These are phyloP conservation scores for Syrista parreyssii DNA, from an alignment of 2,888 invertebrate species.

Conservation along the genomic window DNA sequence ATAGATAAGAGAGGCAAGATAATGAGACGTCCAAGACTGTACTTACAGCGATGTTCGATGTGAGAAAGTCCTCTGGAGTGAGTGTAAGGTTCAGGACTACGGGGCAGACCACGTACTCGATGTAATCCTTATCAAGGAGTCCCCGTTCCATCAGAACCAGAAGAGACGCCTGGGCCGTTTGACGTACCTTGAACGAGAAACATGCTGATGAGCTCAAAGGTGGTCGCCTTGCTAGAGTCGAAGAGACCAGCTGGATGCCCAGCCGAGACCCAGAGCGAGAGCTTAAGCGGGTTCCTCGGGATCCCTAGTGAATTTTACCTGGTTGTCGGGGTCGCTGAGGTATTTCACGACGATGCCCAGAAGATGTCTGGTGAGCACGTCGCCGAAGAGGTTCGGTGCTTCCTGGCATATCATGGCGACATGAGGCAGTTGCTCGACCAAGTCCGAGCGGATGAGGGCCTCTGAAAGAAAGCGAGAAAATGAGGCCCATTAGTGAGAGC, in stretches of 20 bases:
- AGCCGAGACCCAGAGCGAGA: too few species aligned
- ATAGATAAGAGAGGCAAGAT: too few species aligned
- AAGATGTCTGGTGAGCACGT: slow-evolving; percentile 71
- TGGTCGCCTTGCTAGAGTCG: too few species aligned
- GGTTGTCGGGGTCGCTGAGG: slow-evolving; percentile 72
- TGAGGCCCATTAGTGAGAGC: too few species aligned
- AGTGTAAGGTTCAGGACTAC: slow-evolving; percentile 72
- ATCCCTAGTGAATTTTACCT: slow-evolving; percentile 61
- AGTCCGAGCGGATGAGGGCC: slow-evolving; percentile 70
- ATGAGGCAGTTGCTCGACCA: slow-evolving; percentile 77
- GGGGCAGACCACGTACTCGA: slow-evolving; percentile 75
- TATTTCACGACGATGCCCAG: slow-evolving; percentile 74
- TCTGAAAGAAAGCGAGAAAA: slow-evolving; percentile 67
- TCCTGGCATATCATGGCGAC: slow-evolving; percentile 74
- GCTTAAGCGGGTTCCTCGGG: too few species aligned
- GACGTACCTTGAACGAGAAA: slow-evolving; percentile 69
- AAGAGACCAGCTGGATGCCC: too few species aligned
- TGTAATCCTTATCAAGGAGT: slow-evolving; percentile 71
- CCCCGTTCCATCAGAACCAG: slow-evolving; percentile 75
- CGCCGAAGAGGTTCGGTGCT: slow-evolving; percentile 65
- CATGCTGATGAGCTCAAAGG: too few species aligned
- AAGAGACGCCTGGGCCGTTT: slow-evolving; percentile 74
- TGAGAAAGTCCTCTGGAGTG: slow-evolving; percentile 68
- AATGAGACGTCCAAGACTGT: not conserved
- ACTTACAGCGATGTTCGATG: slow-evolving; percentile 72